phyloP scores from a whole-genome alignment of 1,140 invertebrate species.

The Zaprionus kolodkinae region DNA sequence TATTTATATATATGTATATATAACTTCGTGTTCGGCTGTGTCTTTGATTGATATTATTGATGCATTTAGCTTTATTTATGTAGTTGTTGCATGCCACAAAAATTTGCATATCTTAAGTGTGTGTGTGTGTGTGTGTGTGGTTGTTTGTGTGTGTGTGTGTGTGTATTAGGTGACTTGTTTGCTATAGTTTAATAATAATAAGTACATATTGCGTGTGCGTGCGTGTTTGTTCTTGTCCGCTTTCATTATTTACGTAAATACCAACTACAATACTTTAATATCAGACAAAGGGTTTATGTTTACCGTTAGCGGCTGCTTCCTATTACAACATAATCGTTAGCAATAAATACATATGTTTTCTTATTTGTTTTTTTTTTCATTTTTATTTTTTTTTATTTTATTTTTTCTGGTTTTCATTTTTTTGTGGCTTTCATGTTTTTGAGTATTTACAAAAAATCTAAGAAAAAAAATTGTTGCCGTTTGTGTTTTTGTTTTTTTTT shows the following conservation, averaged over 20 bases:
- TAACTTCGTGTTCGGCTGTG: slow-evolving; percentile 50
- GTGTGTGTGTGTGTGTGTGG: slow-evolving; percentile 11
- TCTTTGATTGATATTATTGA: slow-evolving; percentile 58
- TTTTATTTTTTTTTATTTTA: slow-evolving; percentile 42
- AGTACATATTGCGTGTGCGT: slow-evolving; percentile 47
- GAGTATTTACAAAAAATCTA: slow-evolving; percentile 80
- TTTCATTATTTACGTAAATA: slow-evolving; percentile 52
- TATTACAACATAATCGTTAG: slow-evolving; percentile 63
- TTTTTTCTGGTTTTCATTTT: slow-evolving; percentile 6
- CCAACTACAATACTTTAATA: slow-evolving; percentile 81
- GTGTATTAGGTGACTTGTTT: slow-evolving; percentile 52
- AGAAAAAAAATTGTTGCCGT: slow-evolving; percentile 67
- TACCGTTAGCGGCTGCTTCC: slow-evolving; percentile 18
- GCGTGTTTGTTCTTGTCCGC: neutral
- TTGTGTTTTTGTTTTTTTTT: slow-evolving; percentile 31
- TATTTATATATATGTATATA: slow-evolving; percentile 21
- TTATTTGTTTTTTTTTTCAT: slow-evolving; percentile 8
- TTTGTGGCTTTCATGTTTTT: slow-evolving; percentile 46
- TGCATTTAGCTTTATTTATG: slow-evolving; percentile 25
- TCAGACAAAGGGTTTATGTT: slow-evolving; percentile 64
- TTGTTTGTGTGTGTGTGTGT: slow-evolving; percentile 22
- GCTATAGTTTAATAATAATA: slow-evolving; percentile 49
- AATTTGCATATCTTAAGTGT: slow-evolving; percentile 50
- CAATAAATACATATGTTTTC: slow-evolving; percentile 55
- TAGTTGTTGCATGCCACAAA: slow-evolving; percentile 59